phyloP scores from a whole-genome alignment of 2,113 vertebrate species.

The Holacanthus passer region DNA sequence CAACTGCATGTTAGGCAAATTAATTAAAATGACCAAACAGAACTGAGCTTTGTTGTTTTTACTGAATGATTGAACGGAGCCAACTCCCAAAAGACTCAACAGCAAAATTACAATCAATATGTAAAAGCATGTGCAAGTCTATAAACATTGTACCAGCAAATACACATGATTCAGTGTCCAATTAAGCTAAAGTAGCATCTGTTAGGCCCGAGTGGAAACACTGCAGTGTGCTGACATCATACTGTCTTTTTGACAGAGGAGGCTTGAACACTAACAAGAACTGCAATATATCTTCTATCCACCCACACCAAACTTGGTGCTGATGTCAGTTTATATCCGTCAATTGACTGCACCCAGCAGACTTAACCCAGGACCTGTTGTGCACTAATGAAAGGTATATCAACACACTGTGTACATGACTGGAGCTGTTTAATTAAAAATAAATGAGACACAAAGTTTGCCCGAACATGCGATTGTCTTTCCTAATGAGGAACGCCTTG shows the following conservation, averaged over 20 bases:
- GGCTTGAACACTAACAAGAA: slow-evolving; percentile 35
- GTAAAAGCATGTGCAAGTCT: slow-evolving; percentile 57
- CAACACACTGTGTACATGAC: slow-evolving; percentile 28
- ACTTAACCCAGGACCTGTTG: slow-evolving; percentile 45
- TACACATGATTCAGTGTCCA: slow-evolving; percentile 57
- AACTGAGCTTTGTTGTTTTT: slow-evolving; percentile 55
- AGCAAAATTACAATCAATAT: slow-evolving; percentile 66
- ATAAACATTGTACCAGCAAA: slow-evolving; percentile 49
- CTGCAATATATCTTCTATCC: slow-evolving; percentile 48
- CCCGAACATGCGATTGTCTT: background rate
- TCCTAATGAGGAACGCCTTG: background rate
- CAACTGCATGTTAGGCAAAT: slow-evolving; percentile 46
- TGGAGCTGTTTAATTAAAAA: slow-evolving; percentile 48
- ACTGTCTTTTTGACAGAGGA: slow-evolving; percentile 49
- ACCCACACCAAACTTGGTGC: slow-evolving; percentile 35
- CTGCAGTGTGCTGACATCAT: slow-evolving; percentile 39
- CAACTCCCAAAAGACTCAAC: slow-evolving; percentile 52
- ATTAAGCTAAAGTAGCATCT: slow-evolving; percentile 62
- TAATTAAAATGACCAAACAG: slow-evolving; percentile 64
- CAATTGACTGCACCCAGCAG: slow-evolving; percentile 30
- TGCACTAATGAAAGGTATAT: slow-evolving; percentile 49
- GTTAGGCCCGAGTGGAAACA: slow-evolving; percentile 35
- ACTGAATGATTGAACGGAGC: slow-evolving; percentile 29
- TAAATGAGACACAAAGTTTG: slow-evolving; percentile 28
- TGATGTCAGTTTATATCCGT: slow-evolving; percentile 48